Evolutionary conservation across 2,113 vertebrate genomes (phyloP), one percentile per base, ranked within the genome.

Genomic region (Sarotherodon lohbergeri): DNA sequence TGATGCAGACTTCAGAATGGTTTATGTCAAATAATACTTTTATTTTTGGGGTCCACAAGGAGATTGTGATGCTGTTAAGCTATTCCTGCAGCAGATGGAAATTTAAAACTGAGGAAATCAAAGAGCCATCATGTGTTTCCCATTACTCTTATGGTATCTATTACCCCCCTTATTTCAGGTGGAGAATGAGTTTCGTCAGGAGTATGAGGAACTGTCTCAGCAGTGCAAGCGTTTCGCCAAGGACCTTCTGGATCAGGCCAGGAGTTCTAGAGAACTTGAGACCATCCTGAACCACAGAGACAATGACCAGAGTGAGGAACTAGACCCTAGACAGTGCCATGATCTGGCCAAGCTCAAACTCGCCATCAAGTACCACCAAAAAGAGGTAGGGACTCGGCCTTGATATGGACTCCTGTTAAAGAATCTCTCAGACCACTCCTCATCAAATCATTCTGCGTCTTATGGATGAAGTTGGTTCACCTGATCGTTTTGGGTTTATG

Each of bases 351-450:
- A 99, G 92, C 97, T 99, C 81, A 99, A 99, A 88, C 97, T 99
- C 90, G 99, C 99, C 94, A 99, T 99, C 96, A 99, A 99, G 93
- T 99, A 99, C 88, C 99, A 99, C 94, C 99, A 99, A 94, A 99
- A 99, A 92, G 99, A 99, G 98, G 99, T 99, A 96, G 94, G 97
- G 61, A 52, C 52, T 78, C 46, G 4, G 4, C 48, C 34, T 54
- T 6, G 46, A 17, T 73, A 73, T 8, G 41, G 27, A 73, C 13
- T 27, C 22, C 3, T 73, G 22, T 1, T 73, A 27, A 17, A 46
- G 68, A 22, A 16, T 16, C 13, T 73, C 5, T 71, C 22, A 17
- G n/a, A 73, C 68, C 6, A 66, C 19, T 66, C 19, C 34, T 39
- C 19, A 68, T 68, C 6, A 68, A 39, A 39, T 39, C 34, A 68